Conservation (phyloP, 2,888 invertebrate species). For the Tinea pellionella region DNA sequence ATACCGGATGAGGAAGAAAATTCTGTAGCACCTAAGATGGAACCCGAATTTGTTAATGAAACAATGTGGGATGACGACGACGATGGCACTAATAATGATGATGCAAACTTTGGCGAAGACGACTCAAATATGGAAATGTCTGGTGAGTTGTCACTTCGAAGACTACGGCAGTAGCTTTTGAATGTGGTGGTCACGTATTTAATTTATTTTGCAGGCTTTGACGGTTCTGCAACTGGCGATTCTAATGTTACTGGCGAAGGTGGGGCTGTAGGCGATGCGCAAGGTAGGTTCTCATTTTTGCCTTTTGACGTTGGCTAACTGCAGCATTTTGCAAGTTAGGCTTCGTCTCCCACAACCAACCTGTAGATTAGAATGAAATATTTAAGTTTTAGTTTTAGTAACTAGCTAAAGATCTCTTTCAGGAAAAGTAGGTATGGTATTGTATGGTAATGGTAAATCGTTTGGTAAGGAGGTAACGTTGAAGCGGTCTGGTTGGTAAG, state of each 20-base stretch:
- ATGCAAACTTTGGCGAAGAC: constrained; percentile 73
- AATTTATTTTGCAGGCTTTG: constrained; percentile 41
- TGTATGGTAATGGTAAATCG: neutral
- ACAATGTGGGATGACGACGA: constrained; percentile 71
- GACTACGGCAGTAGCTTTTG: neutral
- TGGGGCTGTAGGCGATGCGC: constrained; percentile 67
- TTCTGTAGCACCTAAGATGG: constrained; percentile 74
- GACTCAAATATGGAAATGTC: constrained; percentile 75
- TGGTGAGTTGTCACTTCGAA: constrained; percentile 38
- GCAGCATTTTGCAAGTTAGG: neutral
- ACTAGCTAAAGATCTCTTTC: neutral
- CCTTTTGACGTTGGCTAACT: no score
- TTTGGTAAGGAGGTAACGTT: neutral
- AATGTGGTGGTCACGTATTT: neutral
- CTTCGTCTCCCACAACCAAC: neutral
- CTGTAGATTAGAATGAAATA: constrained; percentile 7
- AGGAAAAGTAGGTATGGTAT: neutral
- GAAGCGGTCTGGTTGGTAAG: neutral
- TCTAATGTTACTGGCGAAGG: constrained; percentile 64
- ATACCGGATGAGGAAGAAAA: constrained; percentile 67
- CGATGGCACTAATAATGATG: constrained; percentile 72
- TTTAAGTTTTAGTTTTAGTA: neutral
- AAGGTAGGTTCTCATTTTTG: constrained; percentile 57
- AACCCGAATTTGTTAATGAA: constrained; percentile 75
- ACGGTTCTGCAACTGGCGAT: constrained; percentile 62